Evolutionary conservation across 2,888 invertebrate genomes (phyloP), one percentile per base, ranked within the genome.

Genomic region (Trichogramma evanescens): DNA sequence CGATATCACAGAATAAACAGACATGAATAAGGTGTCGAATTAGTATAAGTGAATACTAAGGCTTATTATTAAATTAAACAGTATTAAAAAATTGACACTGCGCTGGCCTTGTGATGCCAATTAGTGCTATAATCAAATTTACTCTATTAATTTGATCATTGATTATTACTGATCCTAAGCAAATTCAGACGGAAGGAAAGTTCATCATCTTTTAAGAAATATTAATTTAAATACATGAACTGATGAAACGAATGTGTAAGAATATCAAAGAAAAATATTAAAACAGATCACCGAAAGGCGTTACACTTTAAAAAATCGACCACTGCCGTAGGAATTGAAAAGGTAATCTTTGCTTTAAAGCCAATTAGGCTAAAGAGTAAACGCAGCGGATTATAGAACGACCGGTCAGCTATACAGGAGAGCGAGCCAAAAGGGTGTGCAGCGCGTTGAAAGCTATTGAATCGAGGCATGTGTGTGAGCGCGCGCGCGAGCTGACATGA

Each of bases 131-230:
- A 69, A 76, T 76, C 75, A 75, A 77, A 77, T 74, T 72, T 73
- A 75, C 75, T 77, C 73, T 76, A 77, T 77, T 76, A 76, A 73
- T 70, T 72, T 75, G 77, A 76, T 77, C 76, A 76, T 76, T 77
- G 77, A 76, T 76, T 77, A 77, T 76, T 72, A 68, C 72, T 70
- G 54, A 48, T 26, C 26, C 10, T 48, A 9, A 5, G 53, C 38
- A 58, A 58, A 48, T 43, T 26, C 7, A 44, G 39, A 6, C 10
- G n/a, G 48, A 39, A 9, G 44, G 40, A 39, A 26, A 38, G 59
- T 40, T 6, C 9, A 51, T 54, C n/a, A 43, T n/a, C 46, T 56
- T 41, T n/a, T 39, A 26, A 53, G 48, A 56, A 60, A 58, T 41
- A 58, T 54, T 40, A 58, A 56, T 55, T 41, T 9, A 13, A n/a